Evolutionary conservation across 2,113 vertebrate genomes (phyloP), one percentile per base, ranked within the genome.

Genomic region (Engraulis encrasicolus): DNA sequence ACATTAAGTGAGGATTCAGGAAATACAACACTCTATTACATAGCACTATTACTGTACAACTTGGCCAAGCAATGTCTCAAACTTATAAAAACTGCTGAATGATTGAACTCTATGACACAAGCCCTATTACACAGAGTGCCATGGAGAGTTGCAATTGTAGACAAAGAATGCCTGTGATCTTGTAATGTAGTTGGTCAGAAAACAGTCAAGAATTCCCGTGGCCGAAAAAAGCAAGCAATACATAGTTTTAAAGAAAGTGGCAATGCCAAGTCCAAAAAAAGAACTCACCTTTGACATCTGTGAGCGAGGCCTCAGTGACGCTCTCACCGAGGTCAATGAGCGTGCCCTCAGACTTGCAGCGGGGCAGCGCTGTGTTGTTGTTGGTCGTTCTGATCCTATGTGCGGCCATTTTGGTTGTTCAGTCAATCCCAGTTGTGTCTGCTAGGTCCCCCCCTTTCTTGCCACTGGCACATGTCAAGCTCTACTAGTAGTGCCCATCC

Each of bases 271-370:
- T 6, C 9, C 48, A 40, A 80, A 1, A 36, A 31, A 48, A 82
- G 6, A 34, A 3, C 90, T 86, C 87, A 99, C 98, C 97, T 99
- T 97, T 98, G 91, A 99, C 94, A 0, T 98, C 95, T 0, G 86
- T 94, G 78, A 99, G 95, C 81, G 91, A 94, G 79, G 94, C 92
- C 78, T 99, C 97, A 0, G 96, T 90, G 2, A 96, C 94, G 27
- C 94, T 95, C 0, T 97, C 96, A 0, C 93, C 89, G 81, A 98
- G 93, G 86, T 99, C 98, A 2, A 99, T 97, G 58, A 99, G 95
- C 0, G 98, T 96, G 27, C 98, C 98, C 91, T 99, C 98, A 0
- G 98, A 99, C 91, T 92, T 96, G 96, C 98, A 99, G 15, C 98
- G 97, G 0, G 98, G 97, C 23, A 99, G 96, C 12, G 93, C 95